Evolutionary conservation across 1,140 invertebrate genomes (phyloP).

Genomic region (Solen grandis): DNA sequence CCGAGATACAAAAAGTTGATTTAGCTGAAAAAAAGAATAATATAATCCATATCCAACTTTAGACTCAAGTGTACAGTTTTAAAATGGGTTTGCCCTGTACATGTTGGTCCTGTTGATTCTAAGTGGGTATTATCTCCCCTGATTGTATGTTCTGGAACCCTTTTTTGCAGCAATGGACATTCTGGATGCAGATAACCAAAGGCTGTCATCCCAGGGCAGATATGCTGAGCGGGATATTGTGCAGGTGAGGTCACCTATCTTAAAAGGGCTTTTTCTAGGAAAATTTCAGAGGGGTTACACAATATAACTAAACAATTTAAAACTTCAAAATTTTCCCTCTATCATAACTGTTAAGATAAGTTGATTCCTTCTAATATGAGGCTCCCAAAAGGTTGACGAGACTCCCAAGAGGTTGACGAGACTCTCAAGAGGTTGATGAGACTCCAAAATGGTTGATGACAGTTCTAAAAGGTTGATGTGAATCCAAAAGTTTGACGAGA

Average conservation of each 20-base stretch:
- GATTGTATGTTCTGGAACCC: too few relatives aligned
- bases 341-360: background rate
- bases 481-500: too few relatives aligned
- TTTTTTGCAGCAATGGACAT: slow-evolving; percentile 83
- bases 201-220: slow-evolving; percentile 77
- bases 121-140: too few relatives aligned
- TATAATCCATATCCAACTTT: too few relatives aligned
- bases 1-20: too few relatives aligned
- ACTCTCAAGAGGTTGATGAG: too few relatives aligned
- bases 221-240: slow-evolving; percentile 83
- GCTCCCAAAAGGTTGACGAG: background rate
- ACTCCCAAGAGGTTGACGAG: background rate
- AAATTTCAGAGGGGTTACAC: background rate
- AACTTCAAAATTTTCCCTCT: background rate
- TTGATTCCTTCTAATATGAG: background rate
- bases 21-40: too few relatives aligned
- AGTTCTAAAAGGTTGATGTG: too few relatives aligned
- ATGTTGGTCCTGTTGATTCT: too few relatives aligned
- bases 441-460: too few relatives aligned
- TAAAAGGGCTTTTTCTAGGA: background rate
- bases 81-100: too few relatives aligned
- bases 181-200: slow-evolving; percentile 83
- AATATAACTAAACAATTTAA: background rate
- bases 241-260: slow-evolving; percentile 68
- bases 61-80: too few relatives aligned